Base-by-base conservation (phyloP, 1,140 invertebrate genomes). In the Drosophila gunungcola region DNA sequence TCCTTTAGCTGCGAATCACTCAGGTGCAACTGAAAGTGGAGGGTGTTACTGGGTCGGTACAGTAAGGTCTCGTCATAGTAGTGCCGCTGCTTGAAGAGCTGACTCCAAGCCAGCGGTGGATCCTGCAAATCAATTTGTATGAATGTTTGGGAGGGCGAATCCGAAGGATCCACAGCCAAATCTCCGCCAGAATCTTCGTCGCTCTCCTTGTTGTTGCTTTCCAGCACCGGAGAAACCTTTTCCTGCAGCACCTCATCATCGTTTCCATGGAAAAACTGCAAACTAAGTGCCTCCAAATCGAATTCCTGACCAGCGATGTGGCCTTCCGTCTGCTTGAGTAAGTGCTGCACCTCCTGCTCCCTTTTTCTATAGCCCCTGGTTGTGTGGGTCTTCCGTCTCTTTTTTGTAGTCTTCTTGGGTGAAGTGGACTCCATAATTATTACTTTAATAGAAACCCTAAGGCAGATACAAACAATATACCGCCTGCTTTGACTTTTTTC, bases 111-210 rank as follows among this genome's bases (percentile, higher is more conserved):
- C 5, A 92, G 13, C 2, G 83, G 74, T 13, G 65, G 56, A 12
- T 83, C 78, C 6, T 78, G 49, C 1, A 77, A 42, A 25, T 92
- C 91, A 11, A 92, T 84, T 69, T 91, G 62, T 27, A 92, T 69
- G 39, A 81, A 92, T 25, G 73, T 67, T n/a, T 54, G 72, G 5
- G 16, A 38, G 29, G 72, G 36, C 0, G 73, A 76, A 0, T 76
- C 39, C 5, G 36, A 25, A 3, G 36, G 7, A n/a, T 57, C 77
- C 0, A 55, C 60, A 1, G 67, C 57, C 21, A 41, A 27, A 16
- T 68, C 54, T 21, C 38, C 75, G 4, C 42, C 69, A 39, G 48
- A 60, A 13, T 69, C 73, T 0, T 79, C 62, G 5, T 64, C 72
- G 41, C 16, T 55, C 12, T 38, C 21, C 36, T 34, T 32, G 11